Evolutionary conservation across 2,113 vertebrate genomes (phyloP).

Genomic region (Aptenodytes forsteri): DNA sequence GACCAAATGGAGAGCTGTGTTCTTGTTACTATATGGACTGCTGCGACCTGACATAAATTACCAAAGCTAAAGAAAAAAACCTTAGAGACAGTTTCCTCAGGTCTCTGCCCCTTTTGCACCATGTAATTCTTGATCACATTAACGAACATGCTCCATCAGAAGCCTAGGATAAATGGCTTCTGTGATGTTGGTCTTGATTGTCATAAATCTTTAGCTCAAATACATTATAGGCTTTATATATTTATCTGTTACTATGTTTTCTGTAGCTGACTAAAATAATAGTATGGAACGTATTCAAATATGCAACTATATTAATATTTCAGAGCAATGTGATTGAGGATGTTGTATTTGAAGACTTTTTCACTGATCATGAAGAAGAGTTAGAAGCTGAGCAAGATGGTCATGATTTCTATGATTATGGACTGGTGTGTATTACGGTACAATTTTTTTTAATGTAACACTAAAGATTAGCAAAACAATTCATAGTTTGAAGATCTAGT

Average conservation of each 20-base stretch:
- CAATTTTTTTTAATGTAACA: neutral
- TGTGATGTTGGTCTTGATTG: neutral
- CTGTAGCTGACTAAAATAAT: neutral
- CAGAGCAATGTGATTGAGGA: slow-evolving; percentile 16
- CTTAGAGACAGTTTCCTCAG: neutral
- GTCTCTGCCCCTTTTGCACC: neutral
- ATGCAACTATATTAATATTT: neutral
- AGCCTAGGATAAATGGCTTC: neutral
- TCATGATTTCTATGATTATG: neutral
- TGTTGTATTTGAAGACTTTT: slow-evolving; percentile 24
- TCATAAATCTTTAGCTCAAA: neutral
- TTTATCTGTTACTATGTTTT: neutral
- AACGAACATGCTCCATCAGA: neutral
- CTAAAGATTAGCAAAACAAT: neutral
- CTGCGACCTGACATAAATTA: neutral
- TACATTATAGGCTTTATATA: neutral
- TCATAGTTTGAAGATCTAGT: neutral
- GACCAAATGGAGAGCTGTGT: neutral
- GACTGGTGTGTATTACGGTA: neutral
- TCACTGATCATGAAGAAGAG: neutral
- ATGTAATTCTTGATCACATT: neutral
- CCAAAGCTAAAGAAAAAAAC: neutral
- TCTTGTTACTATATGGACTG: neutral
- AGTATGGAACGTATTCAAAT: neutral
- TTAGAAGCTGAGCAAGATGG: neutral